These are phyloP conservation scores for Glyphotaelius pellucidus DNA, from an alignment of 2,888 invertebrate species.

Conservation along the genomic window DNA sequence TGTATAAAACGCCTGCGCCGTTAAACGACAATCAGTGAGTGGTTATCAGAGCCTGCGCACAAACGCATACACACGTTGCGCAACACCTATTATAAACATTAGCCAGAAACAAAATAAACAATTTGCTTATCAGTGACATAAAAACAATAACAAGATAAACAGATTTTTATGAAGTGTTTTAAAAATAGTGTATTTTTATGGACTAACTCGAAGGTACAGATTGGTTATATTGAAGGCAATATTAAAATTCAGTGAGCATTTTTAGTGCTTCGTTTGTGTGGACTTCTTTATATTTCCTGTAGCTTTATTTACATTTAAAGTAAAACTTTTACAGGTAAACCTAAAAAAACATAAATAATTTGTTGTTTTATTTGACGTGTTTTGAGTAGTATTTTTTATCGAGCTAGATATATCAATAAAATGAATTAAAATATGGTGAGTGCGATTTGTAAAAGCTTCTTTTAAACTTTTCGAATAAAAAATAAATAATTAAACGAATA, in stretches of 20 bases:
- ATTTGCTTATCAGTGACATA: neutral
- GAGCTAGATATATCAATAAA: neutral
- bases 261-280: neutral
- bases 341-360: no score
- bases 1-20: neutral
- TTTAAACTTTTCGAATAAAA: no score
- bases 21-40: neutral
- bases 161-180: neutral
- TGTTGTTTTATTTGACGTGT: neutral
- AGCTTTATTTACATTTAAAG: neutral
- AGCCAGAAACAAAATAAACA: neutral
- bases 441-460: no score
- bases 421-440: neutral
- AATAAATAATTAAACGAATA: no score
- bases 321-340: neutral
- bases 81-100: neutral
- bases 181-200: neutral
- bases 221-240: neutral
- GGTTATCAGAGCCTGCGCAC: neutral
- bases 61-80: neutral
- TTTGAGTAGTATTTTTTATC: neutral
- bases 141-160: neutral
- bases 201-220: neutral
- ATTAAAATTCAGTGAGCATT: neutral
- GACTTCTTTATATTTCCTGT: neutral